A percentile compares a stretch with the other conserved stretches of the same genome.
Evolutionary conservation across 2,113 vertebrate genomes (phyloP).

Genomic region (Apodemus sylvaticus): DNA sequence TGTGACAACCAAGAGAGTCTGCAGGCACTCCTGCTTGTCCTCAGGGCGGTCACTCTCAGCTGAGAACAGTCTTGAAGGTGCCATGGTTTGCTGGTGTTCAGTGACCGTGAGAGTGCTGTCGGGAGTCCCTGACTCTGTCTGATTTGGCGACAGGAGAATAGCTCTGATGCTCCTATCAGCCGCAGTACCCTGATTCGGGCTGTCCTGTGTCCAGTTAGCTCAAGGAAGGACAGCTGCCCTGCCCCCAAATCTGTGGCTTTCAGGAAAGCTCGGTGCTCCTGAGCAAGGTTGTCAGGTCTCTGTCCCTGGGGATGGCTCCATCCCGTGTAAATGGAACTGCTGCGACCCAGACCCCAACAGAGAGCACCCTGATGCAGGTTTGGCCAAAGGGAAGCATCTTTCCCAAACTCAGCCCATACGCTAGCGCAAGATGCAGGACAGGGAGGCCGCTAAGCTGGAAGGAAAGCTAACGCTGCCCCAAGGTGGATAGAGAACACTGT

Average conservation of each 20-base stretch:
- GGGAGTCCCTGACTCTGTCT: background rate
- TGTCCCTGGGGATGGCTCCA: background rate
- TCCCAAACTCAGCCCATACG: too few relatives aligned
- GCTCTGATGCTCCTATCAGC: background rate
- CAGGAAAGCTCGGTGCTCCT: background rate
- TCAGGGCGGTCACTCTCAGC: background rate
- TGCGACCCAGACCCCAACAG: background rate
- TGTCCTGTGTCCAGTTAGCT: background rate
- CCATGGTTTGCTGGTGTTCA: background rate
- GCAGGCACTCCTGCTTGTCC: background rate
- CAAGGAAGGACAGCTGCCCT: background rate
- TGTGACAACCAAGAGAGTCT: background rate
- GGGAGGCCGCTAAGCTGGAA: background rate
- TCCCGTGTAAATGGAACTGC: background rate
- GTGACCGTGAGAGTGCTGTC: background rate
- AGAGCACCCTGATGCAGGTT: background rate
- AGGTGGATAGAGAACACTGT: background rate
- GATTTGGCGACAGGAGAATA: background rate
- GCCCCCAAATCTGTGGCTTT: background rate
- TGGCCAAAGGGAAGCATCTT: background rate
- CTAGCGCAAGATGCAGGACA: background rate
- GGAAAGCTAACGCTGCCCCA: background rate
- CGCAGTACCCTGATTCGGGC: background rate
- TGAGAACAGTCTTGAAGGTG: background rate
- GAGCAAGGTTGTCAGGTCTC: background rate